Conservation (phyloP, 2,113 vertebrate genomes). For the Cryptotis parvus region DNA sequence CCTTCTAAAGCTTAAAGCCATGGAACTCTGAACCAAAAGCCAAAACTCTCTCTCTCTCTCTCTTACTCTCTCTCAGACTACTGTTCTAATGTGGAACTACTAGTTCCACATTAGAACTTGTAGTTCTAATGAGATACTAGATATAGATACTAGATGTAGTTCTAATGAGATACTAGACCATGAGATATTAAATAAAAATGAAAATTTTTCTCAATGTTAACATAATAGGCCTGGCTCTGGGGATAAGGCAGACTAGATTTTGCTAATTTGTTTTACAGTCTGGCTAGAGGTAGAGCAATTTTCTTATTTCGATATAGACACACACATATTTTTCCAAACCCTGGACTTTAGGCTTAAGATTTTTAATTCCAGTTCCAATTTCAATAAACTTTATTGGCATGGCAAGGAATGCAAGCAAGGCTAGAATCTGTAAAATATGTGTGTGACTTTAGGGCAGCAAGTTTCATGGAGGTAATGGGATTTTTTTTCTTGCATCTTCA, state of each 20-base stretch:
- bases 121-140: too few relatives aligned
- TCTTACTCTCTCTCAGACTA: neutral
- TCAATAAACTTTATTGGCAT: slow-evolving; percentile 80
- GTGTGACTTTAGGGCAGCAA: slow-evolving; percentile 73
- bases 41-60: slow-evolving; percentile 28
- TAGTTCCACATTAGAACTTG: too few relatives aligned
- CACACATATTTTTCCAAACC: neutral
- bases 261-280: slow-evolving; percentile 16
- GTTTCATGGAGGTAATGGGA: slow-evolving; percentile 72
- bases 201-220: slow-evolving; percentile 47
- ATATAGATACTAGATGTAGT: too few relatives aligned
- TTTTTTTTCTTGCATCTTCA: slow-evolving; percentile 75
- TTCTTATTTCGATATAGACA: slow-evolving; percentile 39
- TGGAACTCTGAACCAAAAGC: slow-evolving; percentile 53
- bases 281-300: slow-evolving; percentile 4
- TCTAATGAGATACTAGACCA: too few relatives aligned
- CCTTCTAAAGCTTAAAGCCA: slow-evolving; percentile 58
- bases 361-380: slow-evolving; percentile 77
- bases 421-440: slow-evolving; percentile 74
- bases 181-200: slow-evolving; percentile 67
- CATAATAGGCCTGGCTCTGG: slow-evolving; percentile 27
- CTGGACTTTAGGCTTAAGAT: slow-evolving; percentile 58
- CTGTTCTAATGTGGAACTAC: slow-evolving; percentile 21
- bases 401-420: slow-evolving; percentile 63
- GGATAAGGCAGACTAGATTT: slow-evolving; percentile 29